Conservation (phyloP, 2,888 invertebrate genomes). For the Phoenoteleia sp. region DNA sequence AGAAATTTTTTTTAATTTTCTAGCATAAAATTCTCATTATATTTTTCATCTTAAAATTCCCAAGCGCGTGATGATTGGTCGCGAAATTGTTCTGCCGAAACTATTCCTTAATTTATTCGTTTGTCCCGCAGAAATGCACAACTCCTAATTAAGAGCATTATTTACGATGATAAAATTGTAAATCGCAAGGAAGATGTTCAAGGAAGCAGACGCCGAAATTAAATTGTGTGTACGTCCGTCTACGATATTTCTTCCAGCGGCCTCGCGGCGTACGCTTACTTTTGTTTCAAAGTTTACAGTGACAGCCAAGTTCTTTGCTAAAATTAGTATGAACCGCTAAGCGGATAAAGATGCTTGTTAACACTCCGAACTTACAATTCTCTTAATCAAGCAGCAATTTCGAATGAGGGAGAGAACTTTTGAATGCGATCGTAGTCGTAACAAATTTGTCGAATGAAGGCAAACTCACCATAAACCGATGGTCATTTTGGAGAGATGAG, state of each 20-base stretch:
- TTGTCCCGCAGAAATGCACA: not conserved
- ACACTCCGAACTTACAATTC: slow-evolving; percentile 32
- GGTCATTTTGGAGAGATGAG: slow-evolving; percentile 80
- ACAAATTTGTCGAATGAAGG: not conserved
- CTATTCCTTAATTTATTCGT: too few species aligned
- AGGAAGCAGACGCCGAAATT: slow-evolving; percentile 40
- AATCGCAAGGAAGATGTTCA: not conserved
- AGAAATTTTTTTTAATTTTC: too few species aligned
- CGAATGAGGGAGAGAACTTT: not conserved
- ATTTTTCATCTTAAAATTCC: too few species aligned
- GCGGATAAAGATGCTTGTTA: slow-evolving; percentile 57
- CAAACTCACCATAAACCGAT: slow-evolving; percentile 82
- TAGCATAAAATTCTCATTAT: too few species aligned
- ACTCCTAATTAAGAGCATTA: slow-evolving; percentile 24
- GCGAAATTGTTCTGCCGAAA: too few species aligned
- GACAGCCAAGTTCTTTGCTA: slow-evolving; percentile 58
- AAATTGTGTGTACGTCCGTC: slow-evolving; percentile 27
- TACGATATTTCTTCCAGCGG: slow-evolving; percentile 34
- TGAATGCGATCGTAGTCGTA: not conserved
- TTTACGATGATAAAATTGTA: slow-evolving; percentile 21
- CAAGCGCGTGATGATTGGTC: too few species aligned
- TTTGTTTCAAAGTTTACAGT: slow-evolving; percentile 54
- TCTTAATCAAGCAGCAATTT: slow-evolving; percentile 21
- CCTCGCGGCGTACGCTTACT: slow-evolving; percentile 20
- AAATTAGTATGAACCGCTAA: slow-evolving; percentile 54